Evolutionary conservation across 2,113 vertebrate genomes (phyloP), one percentile per base, ranked within the genome.

Genomic region (Istiophorus platypterus): DNA sequence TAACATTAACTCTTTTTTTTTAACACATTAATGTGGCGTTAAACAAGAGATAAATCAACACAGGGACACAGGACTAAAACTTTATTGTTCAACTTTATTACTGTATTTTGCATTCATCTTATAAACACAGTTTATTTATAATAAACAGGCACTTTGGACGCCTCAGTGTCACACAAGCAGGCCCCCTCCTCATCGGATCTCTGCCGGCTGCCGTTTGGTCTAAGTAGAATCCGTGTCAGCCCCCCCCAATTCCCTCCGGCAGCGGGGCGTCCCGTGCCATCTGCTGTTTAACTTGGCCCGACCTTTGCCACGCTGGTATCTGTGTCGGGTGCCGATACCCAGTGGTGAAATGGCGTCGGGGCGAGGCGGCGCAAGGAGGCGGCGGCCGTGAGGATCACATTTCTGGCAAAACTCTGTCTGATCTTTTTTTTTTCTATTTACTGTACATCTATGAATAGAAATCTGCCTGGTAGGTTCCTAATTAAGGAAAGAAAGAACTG

Each of bases 221-320:
- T 51, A 22, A 51, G 49, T 20, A 51, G 49, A 51, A 17, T 51
- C 20, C 3, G 20, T 51, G 49, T 51, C 49, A 22, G 49, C 45
- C 9, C 18, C 8, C 49, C n/a, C n/a, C n/a, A n/a, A n/a, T n/a
- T n/a, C n/a, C n/a, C 18, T 22, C 49, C 18, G 49, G 20, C 49
- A 9, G 20, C 7, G 1, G 42, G 79, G 66, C 15, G 20, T 68
- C 54, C 47, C 7, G 5, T 29, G 2, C 67, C 81, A 87, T 81
- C 81, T 80, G 85, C 47, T 62, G 67, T 17, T 52, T 47, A 29
- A 54, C 81, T 80, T 31, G 49, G 72, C 68, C 15, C 11, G 3
- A 77, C 22, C 72, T 69, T 58, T 73, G 62, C 72, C 67, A 26
- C 12, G 3, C 0, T 64, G 49, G 58, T 70, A 58, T 69, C 41